Evolutionary conservation across 2,113 vertebrate genomes (phyloP).

Genomic region (Corydoras sp.): DNA sequence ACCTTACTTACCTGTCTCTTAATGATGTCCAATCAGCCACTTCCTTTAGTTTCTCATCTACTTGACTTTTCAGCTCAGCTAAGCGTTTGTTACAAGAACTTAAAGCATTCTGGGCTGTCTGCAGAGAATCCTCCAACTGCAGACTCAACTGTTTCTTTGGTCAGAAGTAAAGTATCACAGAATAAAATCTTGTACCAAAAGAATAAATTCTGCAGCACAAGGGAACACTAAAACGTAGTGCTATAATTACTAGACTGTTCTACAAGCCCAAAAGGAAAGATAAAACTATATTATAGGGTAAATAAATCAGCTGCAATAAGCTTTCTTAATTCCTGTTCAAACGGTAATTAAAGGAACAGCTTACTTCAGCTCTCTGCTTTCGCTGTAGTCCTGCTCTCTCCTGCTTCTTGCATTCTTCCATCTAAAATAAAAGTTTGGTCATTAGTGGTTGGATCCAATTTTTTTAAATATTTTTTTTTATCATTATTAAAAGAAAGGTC

Average conservation of each 20-base stretch:
- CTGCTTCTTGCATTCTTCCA: constrained; percentile 36
- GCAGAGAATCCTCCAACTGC: constrained; percentile 47
- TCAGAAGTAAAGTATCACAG: not conserved
- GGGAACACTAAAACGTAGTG: not conserved
- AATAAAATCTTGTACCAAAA: too few species aligned
- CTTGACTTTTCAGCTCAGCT: constrained; percentile 43
- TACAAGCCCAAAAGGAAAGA: too few species aligned
- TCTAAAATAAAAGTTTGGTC: constrained; percentile 19
- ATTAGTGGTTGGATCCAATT: too few species aligned
- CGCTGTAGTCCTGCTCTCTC: constrained; percentile 28
- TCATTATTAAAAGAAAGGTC: too few species aligned
- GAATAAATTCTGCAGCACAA: not conserved
- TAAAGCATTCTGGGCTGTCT: constrained; percentile 52
- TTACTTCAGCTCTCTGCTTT: constrained; percentile 38
- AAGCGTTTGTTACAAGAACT: constrained; percentile 48
- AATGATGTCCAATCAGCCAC: constrained; percentile 47
- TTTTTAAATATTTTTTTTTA: too few species aligned
- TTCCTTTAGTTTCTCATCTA: constrained; percentile 4
- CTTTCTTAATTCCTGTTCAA: not conserved
- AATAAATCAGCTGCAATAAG: not conserved
- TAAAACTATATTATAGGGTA: not conserved
- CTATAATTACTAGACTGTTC: too few species aligned
- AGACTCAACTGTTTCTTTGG: constrained; percentile 49
- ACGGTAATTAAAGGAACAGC: not conserved
- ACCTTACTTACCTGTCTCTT: constrained; percentile 53